phyloP scores from a whole-genome alignment of 2,797 vertebrate genomes.

The Sciurus carolinensis region DNA sequence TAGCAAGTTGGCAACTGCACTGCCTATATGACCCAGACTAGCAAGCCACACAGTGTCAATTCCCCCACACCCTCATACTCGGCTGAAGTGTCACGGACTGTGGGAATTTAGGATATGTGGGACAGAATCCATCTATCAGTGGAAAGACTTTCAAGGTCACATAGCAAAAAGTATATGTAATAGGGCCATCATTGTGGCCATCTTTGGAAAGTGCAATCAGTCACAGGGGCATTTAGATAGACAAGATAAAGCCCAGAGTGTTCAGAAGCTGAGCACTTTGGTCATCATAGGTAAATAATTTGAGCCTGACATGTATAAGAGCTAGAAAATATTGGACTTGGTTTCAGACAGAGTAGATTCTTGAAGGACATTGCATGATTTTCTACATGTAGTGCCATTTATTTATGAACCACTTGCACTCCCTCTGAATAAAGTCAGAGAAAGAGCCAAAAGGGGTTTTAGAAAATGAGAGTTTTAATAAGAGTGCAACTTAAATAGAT shows the following conservation, averaged over 20 bases:
- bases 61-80: not conserved
- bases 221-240: not conserved
- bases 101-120: not conserved
- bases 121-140: not conserved
- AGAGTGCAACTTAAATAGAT: constrained; percentile 64
- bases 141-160: not conserved
- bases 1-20: not conserved
- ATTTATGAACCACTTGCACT: not conserved
- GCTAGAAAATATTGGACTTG: not conserved
- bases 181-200: not conserved
- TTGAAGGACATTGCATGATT: not conserved
- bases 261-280: not conserved
- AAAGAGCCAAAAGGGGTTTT: constrained; percentile 48
- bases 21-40: not conserved
- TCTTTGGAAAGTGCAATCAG: not conserved
- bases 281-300: not conserved
- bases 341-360: not conserved
- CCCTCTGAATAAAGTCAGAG: constrained; percentile 48
- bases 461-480: constrained; percentile 74
- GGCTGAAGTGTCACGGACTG: not conserved
- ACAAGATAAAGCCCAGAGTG: not conserved
- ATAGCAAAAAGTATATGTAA: not conserved
- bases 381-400: not conserved
- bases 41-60: not conserved
- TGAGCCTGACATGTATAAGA: not conserved